These are phyloP conservation scores for Platysternon megacephalum DNA, from an alignment of 2,113 vertebrate species.

Conservation along the genomic window DNA sequence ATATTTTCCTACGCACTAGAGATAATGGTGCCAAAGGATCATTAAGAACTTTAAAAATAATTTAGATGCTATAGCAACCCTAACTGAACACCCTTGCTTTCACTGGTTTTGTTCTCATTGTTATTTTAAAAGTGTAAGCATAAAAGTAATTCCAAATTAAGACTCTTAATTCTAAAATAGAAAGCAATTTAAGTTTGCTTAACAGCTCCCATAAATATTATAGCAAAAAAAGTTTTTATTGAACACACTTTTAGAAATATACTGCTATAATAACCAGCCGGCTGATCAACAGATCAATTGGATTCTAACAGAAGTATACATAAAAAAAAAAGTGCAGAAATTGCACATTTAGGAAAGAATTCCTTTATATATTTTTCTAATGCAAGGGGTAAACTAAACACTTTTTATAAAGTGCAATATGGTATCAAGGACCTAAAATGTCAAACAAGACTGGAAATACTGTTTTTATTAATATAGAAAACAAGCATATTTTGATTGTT, in stretches of 20 bases:
- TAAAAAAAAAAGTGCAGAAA: neutral
- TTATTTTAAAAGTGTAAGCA: neutral
- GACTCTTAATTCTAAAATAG: neutral
- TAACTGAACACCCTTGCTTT: neutral
- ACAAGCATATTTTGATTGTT: neutral
- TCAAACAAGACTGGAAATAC: neutral
- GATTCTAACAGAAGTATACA: too few species aligned
- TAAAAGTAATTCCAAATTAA: neutral
- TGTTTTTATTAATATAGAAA: neutral
- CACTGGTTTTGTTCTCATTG: neutral
- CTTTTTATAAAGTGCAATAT: neutral
- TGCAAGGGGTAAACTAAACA: too few species aligned
- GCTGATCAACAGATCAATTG: neutral
- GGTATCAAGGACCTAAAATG: neutral
- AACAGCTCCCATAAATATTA: neutral
- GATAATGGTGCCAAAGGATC: neutral
- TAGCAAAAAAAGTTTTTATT: neutral
- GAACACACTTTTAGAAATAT: slow-evolving; percentile 1
- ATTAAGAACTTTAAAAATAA: neutral
- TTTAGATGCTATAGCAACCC: neutral
- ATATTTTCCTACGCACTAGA: neutral
- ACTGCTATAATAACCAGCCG: neutral
- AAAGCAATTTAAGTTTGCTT: neutral
- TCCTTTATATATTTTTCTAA: neutral
- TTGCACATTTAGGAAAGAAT: neutral